Conservation (phyloP, 2,797 vertebrate species). For the Peromyscus nudipes region DNA sequence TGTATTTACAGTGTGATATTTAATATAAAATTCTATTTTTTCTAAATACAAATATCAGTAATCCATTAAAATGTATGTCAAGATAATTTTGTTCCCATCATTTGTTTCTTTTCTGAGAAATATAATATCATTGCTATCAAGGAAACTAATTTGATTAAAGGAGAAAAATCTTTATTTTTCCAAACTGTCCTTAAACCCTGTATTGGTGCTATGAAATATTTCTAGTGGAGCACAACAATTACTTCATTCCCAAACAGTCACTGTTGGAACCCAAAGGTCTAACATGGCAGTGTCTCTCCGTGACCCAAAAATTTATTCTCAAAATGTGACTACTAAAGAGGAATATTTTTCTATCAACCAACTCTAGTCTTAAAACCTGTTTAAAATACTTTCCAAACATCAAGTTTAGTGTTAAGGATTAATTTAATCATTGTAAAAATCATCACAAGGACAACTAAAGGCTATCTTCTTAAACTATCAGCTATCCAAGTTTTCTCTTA, state of each 20-base stretch:
- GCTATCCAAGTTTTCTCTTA: background rate
- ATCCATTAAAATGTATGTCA: slow-evolving; percentile 79
- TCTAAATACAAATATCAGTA: slow-evolving; percentile 74
- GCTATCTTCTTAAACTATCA: background rate
- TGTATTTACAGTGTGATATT: background rate
- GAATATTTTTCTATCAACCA: background rate
- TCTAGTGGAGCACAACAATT: slow-evolving; percentile 78
- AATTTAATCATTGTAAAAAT: background rate
- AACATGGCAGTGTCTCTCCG: slow-evolving; percentile 39
- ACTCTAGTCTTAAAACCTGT: background rate
- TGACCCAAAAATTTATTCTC: slow-evolving; percentile 71
- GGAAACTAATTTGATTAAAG: slow-evolving; percentile 82
- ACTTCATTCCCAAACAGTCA: slow-evolving; percentile 28
- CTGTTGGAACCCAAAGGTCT: background rate
- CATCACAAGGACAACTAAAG: background rate
- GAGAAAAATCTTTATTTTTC: slow-evolving; percentile 61
- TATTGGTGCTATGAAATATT: slow-evolving; percentile 76
- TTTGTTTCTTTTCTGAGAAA: slow-evolving; percentile 83
- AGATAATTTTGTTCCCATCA: slow-evolving; percentile 69
- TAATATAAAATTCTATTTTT: slow-evolving; percentile 55
- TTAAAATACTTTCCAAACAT: background rate
- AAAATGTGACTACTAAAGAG: slow-evolving; percentile 32
- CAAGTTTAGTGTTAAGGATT: slow-evolving; percentile 8
- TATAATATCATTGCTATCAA: slow-evolving; percentile 78
- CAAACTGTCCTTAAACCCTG: slow-evolving; percentile 69